A percentile compares a stretch with the other conserved stretches of the same genome.
Conservation (phyloP, 2,888 invertebrate species). For the Dicroscelio sp. region DNA sequence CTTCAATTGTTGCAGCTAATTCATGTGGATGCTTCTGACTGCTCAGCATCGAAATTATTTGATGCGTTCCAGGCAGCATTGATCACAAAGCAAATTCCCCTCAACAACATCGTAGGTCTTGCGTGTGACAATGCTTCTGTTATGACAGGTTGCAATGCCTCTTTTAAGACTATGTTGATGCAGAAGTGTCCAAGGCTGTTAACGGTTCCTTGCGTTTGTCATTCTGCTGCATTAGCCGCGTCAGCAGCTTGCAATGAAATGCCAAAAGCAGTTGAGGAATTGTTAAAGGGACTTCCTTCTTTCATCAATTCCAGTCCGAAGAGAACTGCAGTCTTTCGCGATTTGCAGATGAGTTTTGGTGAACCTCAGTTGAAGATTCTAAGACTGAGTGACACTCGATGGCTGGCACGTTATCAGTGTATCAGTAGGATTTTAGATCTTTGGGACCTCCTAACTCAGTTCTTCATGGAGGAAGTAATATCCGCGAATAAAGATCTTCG, state of each 20-base stretch:
- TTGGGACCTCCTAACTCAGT: neutral
- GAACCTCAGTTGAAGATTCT: neutral
- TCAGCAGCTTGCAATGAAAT: neutral
- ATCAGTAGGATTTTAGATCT: neutral
- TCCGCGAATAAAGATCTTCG: no score
- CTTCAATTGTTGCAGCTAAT: neutral
- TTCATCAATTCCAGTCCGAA: conserved; percentile 9
- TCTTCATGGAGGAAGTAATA: no score
- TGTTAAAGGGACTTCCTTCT: neutral
- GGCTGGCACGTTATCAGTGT: conserved; percentile 28
- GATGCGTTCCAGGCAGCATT: neutral
- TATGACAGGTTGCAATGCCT: neutral
- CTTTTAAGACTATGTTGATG: neutral
- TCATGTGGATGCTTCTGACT: neutral
- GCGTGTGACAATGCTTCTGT: conserved; percentile 12
- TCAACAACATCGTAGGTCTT: neutral
- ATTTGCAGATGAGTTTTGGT: neutral
- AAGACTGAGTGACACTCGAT: neutral
- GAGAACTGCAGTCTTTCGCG: neutral
- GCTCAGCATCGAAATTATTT: neutral
- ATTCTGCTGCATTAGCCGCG: conserved; percentile 16
- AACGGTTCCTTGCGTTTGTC: neutral
- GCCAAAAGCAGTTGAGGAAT: neutral
- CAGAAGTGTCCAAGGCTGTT: neutral
- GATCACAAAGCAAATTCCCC: neutral